Conservation (phyloP, 2,888 invertebrate genomes). For the Pardosa pseudoannulata region DNA sequence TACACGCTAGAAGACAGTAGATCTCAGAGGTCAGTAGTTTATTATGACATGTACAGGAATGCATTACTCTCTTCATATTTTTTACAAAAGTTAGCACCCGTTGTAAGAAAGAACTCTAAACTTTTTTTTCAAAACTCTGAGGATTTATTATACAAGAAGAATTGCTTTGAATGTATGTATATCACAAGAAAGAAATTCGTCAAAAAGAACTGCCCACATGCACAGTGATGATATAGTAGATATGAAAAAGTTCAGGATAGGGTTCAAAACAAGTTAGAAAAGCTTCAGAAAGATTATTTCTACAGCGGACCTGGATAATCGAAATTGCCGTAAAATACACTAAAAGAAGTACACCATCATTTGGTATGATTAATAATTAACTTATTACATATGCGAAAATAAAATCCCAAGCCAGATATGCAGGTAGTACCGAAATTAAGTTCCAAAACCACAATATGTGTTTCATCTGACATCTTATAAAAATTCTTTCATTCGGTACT, state of each 20-base stretch:
- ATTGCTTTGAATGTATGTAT: constrained; percentile 26
- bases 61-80: neutral
- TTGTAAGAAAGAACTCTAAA: constrained; percentile 14
- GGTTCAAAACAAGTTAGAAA: constrained; percentile 47
- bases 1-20: neutral
- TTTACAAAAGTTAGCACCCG: neutral
- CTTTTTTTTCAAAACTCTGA: constrained; percentile 57
- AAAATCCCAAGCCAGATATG: no score
- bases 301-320: neutral
- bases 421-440: no score
- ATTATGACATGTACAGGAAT: neutral
- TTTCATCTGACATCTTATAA: no score
- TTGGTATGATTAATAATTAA: no score
- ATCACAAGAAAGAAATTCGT: constrained; percentile 70
- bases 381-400: no score
- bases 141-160: constrained; percentile 61
- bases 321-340: no score
- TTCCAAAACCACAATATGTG: no score
- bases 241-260: constrained; percentile 54
- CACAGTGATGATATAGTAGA: constrained; percentile 67
- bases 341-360: no score
- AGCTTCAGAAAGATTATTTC: constrained; percentile 27
- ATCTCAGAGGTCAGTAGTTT: neutral
- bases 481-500: no score
- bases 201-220: constrained; percentile 59